A percentile compares a stretch with the other conserved stretches of the same genome.
Conservation (phyloP, 35 echinoderm and acorn worm species). For the Stichopus chloronotus region DNA sequence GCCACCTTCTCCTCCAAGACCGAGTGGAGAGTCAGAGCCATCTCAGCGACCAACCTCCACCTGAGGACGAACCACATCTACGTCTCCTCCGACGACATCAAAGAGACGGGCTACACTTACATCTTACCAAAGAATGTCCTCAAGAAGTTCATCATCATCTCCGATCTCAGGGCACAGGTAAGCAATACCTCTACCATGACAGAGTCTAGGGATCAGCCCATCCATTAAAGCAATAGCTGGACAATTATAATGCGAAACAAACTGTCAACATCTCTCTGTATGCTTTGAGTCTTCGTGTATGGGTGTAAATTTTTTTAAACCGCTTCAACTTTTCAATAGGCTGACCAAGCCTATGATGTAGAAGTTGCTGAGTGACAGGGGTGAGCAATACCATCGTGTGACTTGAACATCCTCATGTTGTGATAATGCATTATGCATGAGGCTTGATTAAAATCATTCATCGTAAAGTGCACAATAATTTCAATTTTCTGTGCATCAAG, state of each 20-base stretch:
- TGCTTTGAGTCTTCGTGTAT: no score
- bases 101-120: constrained; percentile 98
- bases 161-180: constrained; percentile 95
- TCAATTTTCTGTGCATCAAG: no score
- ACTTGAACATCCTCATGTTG: no score
- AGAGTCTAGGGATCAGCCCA: not conserved
- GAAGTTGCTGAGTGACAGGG: no score
- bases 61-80: constrained; percentile 98
- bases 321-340: no score
- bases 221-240: not conserved
- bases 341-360: no score
- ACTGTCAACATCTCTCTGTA: no score
- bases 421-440: no score
- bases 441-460: no score
- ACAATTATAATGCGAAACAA: not conserved
- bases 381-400: no score
- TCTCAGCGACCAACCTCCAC: constrained; percentile 98
- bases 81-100: constrained; percentile 98
- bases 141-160: constrained; percentile 99
- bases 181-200: not conserved
- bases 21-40: constrained; percentile 91
- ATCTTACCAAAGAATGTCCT: constrained; percentile 99
- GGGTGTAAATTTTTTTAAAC: no score
- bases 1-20: constrained; percentile 96
- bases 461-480: no score